Evolutionary conservation across 1,140 invertebrate species (phyloP), one percentile per base, ranked within the genome.

Genomic region (Gonioctena quinquepunctata): DNA sequence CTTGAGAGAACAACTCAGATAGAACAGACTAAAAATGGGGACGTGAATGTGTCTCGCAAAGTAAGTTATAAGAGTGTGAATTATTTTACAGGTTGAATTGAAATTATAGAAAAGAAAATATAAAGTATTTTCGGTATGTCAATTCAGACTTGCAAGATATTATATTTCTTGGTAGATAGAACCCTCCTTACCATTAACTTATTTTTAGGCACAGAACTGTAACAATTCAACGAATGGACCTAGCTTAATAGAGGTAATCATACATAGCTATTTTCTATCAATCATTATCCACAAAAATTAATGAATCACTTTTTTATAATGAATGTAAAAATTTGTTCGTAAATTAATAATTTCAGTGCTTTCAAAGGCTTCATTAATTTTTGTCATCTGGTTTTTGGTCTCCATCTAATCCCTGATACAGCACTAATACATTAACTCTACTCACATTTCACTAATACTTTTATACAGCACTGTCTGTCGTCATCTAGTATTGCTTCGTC

Each of bases 11-110:
- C 69, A 71, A 33, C 62, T 74, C 3, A 54, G 50, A 52, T 71
- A 59, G 69, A 71, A 67, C 69, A 71, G 25, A 62, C 60, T 27
- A 71, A 68, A 71, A 74, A 71, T 42, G 50, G 52, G 18, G 69
- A 73, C 26, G 60, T 56, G 13, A 60, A 27, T 28, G 64, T 69
- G 16, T 66, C 56, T 50, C 57, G 61, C 27, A 73, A 73, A 42
- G 71, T 73, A 70, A 73, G 71, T 68, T 57, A 23, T 57, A 13
- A 8, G 7, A 5, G 7, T 5, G 7, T 54, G 4, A 18, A 54
- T 54, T 54, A 8, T 54, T 54, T 54, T n/a, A 13, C 11, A 18
- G 11, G 13, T 54, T 3, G 7, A 3, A 54, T 54, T 3, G 11
- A 18, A 19, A 54, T 16, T 1, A 16, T 19, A 1, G 18, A 16